Percentiles rank a stretch among this genome's conserved stretches.
Conservation (phyloP, 2,888 invertebrate species). For the Andrena hattorfiana region DNA sequence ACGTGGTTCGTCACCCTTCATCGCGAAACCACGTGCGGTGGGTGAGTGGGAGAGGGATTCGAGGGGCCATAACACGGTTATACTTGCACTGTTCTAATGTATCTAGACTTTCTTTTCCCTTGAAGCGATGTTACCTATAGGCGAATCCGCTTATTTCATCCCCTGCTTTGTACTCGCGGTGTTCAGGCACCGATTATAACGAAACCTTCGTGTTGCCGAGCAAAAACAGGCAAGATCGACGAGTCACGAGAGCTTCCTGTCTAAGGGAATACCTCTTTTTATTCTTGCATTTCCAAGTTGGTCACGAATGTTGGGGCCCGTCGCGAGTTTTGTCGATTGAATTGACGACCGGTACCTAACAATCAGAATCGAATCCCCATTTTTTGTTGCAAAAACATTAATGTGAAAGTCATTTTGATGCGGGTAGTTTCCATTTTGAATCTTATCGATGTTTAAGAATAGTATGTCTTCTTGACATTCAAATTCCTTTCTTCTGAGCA, state of each 20-base stretch:
- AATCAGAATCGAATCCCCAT: too few species aligned
- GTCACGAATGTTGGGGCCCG: constrained; percentile 8
- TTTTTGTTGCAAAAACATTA: too few species aligned
- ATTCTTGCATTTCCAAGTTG: neutral
- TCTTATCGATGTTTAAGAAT: too few species aligned
- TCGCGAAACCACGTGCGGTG: constrained; percentile 40
- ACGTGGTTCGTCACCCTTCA: constrained; percentile 65
- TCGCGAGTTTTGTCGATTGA: neutral
- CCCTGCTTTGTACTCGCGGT: neutral
- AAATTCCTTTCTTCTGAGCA: too few species aligned
- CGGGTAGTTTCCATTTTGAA: too few species aligned
- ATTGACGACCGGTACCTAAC: too few species aligned
- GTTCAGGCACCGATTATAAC: constrained; percentile 8
- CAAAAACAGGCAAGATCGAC: constrained; percentile 19
- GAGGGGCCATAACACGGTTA: constrained; percentile 21
- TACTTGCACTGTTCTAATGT: constrained; percentile 14
- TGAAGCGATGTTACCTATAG: constrained; percentile 47
- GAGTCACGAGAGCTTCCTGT: constrained; percentile 38
- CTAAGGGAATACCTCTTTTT: constrained; percentile 14
- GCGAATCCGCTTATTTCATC: constrained; percentile 58
- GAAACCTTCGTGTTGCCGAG: constrained; percentile 23
- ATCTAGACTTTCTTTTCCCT: constrained; percentile 30
- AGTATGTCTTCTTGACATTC: too few species aligned
- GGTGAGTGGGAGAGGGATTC: neutral
- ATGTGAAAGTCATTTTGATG: too few species aligned